Conservation (phyloP, 2,888 invertebrate species). For the Notocelia uddmanniana region DNA sequence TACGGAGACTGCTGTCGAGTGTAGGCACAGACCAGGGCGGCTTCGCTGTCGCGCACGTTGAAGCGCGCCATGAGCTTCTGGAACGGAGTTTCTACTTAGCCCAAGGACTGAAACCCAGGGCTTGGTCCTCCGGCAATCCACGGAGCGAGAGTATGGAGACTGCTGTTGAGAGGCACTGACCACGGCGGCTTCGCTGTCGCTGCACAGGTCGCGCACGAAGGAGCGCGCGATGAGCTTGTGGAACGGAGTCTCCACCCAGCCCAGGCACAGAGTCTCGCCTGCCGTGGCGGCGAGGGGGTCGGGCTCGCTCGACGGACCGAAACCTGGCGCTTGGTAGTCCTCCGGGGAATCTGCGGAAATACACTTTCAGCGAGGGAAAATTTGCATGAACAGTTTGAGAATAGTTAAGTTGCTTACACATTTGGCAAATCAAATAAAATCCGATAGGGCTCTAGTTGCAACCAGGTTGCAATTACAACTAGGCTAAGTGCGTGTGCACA, state of each 20-base stretch:
- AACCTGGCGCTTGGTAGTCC: slow-evolving; percentile 77
- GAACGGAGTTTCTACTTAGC: slow-evolving; percentile 67
- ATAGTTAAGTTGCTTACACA: too few relatives aligned
- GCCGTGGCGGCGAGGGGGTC: slow-evolving; percentile 60
- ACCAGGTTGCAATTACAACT: too few relatives aligned
- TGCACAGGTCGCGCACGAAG: slow-evolving; percentile 54
- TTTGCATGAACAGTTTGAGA: too few relatives aligned
- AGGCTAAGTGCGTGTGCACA: too few relatives aligned
- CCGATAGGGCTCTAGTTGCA: too few relatives aligned
- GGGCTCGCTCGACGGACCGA: slow-evolving; percentile 48
- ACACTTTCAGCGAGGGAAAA: too few relatives aligned
- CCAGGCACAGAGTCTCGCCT: slow-evolving; percentile 55
- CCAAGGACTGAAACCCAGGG: slow-evolving; percentile 56
- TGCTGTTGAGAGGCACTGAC: slow-evolving; percentile 57
- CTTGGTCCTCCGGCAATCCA: neutral
- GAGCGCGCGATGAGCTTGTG: slow-evolving; percentile 60
- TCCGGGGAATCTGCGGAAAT: slow-evolving; percentile 65
- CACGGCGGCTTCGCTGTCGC: slow-evolving; percentile 63
- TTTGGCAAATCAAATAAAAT: too few relatives aligned
- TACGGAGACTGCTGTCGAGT: too few relatives aligned
- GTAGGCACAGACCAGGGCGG: slow-evolving; percentile 62
- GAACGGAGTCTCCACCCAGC: slow-evolving; percentile 66
- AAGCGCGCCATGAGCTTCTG: slow-evolving; percentile 59
- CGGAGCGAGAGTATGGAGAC: too few relatives aligned
- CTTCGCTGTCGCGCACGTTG: slow-evolving; percentile 62